Evolutionary conservation across 53 echinoderm and acorn worm genomes (phyloP).

Genomic region (Zoroaster sp.): DNA sequence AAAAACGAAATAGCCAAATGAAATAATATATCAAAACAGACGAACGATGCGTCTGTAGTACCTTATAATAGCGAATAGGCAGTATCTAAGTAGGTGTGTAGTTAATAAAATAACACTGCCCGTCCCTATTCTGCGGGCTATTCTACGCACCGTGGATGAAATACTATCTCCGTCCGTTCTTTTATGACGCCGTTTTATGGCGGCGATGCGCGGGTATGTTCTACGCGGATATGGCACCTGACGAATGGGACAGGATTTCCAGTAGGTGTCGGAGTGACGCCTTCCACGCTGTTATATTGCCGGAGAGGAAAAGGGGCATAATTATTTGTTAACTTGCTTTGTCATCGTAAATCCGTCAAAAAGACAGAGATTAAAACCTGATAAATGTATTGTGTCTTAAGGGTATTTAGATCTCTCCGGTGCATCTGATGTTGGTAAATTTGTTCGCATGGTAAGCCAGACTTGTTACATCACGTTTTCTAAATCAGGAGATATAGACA

Average conservation of each 20-base stretch:
- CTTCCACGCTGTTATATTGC: neutral
- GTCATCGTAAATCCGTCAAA: neutral
- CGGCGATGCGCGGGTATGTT: neutral
- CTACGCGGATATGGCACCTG: neutral
- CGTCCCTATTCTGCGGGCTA: neutral
- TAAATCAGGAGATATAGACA: no score
- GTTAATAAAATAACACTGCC: neutral
- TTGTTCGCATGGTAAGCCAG: neutral
- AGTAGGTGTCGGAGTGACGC: slow-evolving; percentile 7
- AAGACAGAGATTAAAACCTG: neutral
- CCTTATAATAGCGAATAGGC: no score
- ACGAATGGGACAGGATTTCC: slow-evolving; percentile 31
- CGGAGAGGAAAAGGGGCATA: neutral
- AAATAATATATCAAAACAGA: no score
- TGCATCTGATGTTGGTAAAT: neutral
- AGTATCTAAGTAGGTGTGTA: neutral
- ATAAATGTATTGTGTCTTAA: neutral
- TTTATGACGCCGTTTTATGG: neutral
- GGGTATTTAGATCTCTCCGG: neutral
- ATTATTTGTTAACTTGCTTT: neutral
- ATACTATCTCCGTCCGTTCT: neutral
- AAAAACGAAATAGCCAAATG: neutral
- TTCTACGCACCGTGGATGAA: neutral
- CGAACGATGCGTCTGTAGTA: neutral
- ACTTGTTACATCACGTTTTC: no score